phyloP scores from a whole-genome alignment of 92 coral and sea anemone genomes.

The Parazoanthus swiftii region DNA sequence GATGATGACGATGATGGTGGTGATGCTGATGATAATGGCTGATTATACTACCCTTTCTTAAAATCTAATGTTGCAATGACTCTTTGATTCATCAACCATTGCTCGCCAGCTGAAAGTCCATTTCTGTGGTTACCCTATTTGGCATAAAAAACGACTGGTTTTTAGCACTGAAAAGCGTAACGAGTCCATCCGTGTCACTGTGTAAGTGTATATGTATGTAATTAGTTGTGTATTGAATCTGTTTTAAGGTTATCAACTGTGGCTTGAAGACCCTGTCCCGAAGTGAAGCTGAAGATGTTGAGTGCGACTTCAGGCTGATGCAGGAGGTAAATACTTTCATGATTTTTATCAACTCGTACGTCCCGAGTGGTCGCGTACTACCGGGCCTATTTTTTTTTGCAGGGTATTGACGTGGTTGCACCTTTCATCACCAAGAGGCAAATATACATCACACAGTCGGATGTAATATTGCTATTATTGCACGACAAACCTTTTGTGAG shows the following conservation, averaged over 20 bases:
- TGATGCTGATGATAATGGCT: no score
- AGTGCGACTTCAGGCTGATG: slow-evolving; percentile 74
- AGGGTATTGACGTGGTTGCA: slow-evolving; percentile 78
- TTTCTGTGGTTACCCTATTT: no score
- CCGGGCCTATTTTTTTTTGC: not conserved
- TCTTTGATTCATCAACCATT: no score
- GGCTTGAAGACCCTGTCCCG: slow-evolving; percentile 80
- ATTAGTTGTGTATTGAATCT: not conserved
- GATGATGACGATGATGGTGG: no score
- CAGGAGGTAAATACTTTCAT: slow-evolving; percentile 62
- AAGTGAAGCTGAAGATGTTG: slow-evolving; percentile 66
- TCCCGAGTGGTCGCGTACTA: not conserved
- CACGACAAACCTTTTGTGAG: slow-evolving; percentile 81
- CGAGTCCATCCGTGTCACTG: no score
- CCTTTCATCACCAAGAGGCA: slow-evolving; percentile 74
- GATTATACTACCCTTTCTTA: no score
- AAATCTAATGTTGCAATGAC: no score
- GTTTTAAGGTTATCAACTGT: slow-evolving; percentile 63
- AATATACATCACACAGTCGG: slow-evolving; percentile 57
- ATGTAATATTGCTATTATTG: slow-evolving; percentile 58
- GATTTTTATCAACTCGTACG: not conserved
- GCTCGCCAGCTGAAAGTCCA: no score
- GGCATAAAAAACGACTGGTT: no score
- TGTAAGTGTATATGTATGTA: no score
- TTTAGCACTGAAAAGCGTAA: no score